Percentiles rank a stretch among this genome's conserved stretches.
Evolutionary conservation across 2,797 vertebrate genomes (phyloP).

Genomic region (Chrysocyon brachyurus): DNA sequence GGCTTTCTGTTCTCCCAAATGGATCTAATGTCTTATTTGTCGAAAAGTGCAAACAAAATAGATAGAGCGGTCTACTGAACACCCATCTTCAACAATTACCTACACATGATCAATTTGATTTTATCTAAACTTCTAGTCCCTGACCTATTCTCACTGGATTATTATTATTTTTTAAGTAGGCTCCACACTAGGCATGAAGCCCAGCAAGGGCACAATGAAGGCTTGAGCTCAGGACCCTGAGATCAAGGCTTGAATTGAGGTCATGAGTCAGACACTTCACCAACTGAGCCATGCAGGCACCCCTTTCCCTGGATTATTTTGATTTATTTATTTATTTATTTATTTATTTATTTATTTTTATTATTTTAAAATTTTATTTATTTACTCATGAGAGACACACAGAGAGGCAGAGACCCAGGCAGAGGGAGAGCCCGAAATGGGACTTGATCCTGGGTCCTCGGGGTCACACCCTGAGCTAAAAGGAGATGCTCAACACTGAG

Average conservation of each 20-base stretch:
- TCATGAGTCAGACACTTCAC: neutral
- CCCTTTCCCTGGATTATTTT: neutral
- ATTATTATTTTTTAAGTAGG: neutral
- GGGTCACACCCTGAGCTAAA: no score
- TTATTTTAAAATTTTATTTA: no score
- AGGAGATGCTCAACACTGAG: neutral
- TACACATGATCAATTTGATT: neutral
- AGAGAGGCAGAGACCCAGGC: no score
- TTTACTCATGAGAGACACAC: no score
- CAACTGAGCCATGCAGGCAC: neutral
- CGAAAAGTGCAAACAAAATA: neutral
- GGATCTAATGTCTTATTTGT: neutral
- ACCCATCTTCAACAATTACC: neutral
- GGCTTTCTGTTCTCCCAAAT: neutral
- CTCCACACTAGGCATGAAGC: neutral
- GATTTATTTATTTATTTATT: no score
- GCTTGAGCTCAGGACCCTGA: neutral
- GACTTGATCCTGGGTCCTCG: no score
- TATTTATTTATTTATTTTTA: no score
- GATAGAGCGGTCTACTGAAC: neutral
- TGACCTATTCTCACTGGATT: neutral
- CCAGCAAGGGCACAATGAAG: neutral
- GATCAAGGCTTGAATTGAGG: neutral
- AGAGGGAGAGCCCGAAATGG: no score
- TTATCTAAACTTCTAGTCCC: neutral